phyloP scores from a whole-genome alignment of 2,888 invertebrate genomes.

The Aromia moschata region DNA sequence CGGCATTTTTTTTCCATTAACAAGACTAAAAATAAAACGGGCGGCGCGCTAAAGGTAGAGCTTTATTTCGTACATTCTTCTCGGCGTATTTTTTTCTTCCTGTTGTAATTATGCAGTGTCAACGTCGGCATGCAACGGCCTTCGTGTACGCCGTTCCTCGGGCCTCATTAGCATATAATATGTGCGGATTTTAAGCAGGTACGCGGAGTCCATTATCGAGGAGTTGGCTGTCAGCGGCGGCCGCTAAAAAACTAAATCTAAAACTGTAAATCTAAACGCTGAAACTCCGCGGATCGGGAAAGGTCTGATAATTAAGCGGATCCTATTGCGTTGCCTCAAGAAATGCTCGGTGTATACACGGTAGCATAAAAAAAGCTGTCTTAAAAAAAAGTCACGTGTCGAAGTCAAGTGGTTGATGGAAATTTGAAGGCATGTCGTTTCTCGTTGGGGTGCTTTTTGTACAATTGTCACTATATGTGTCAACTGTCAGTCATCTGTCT shows the following conservation, averaged over 20 bases:
- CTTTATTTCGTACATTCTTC: constrained; percentile 19
- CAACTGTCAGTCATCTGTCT: no score
- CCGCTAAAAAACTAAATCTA: constrained; percentile 1
- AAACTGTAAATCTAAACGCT: background rate
- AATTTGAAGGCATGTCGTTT: no score
- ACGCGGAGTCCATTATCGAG: constrained; percentile 16
- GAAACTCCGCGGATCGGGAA: background rate
- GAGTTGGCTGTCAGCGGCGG: constrained; percentile 17
- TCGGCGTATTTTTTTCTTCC: constrained; percentile 28
- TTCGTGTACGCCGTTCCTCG: constrained; percentile 23
- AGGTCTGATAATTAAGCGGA: no score
- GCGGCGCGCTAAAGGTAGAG: constrained; percentile 13
- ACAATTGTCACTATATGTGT: no score
- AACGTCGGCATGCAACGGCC: constrained; percentile 33
- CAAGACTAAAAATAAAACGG: constrained; percentile 22
- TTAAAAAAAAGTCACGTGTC: no score
- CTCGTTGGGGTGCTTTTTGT: no score
- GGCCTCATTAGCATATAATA: constrained; percentile 26
- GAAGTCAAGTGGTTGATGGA: no score
- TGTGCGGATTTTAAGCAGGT: constrained; percentile 22
- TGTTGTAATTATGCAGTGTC: constrained; percentile 43
- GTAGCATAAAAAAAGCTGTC: no score
- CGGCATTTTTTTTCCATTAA: constrained; percentile 16
- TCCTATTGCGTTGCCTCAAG: no score
- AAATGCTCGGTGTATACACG: no score